phyloP scores from a whole-genome alignment of 2,797 vertebrate species.

The Syngnathus acus region DNA sequence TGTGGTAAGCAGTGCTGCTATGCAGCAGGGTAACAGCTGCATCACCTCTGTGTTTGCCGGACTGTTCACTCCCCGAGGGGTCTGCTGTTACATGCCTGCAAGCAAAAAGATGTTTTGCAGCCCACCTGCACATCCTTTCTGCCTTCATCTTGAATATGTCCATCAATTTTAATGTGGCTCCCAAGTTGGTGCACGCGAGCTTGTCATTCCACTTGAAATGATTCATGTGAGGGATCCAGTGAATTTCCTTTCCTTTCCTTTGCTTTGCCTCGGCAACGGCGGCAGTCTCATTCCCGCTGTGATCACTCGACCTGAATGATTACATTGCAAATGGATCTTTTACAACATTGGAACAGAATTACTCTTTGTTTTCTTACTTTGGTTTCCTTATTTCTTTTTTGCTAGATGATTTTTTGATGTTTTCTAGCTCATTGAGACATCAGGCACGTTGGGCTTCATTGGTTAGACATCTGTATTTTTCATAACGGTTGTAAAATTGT shows the following conservation, averaged over 20 bases:
- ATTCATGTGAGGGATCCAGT: conserved; percentile 26
- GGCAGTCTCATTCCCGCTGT: conserved; percentile 14
- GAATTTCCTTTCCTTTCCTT: background rate
- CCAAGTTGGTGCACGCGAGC: conserved; percentile 9
- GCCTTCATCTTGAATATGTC: conserved; percentile 13
- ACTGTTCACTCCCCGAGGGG: conserved; percentile 12
- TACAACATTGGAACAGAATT: conserved; percentile 19
- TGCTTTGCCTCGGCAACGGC: conserved; percentile 31
- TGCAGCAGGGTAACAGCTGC: conserved; percentile 34
- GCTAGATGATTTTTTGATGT: background rate
- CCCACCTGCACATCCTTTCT: conserved; percentile 11
- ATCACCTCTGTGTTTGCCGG: conserved; percentile 32
- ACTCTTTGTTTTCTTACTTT: conserved; percentile 12
- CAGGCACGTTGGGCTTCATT: background rate
- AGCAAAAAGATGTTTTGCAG: conserved; percentile 6
- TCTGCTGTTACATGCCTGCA: conserved; percentile 22
- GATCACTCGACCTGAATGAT: conserved; percentile 42
- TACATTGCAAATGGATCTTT: conserved; percentile 33
- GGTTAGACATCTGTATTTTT: no score
- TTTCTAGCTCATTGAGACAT: background rate
- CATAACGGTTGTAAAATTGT: no score
- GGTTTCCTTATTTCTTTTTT: background rate
- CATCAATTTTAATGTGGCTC: conserved; percentile 14
- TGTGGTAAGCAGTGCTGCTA: conserved; percentile 16
- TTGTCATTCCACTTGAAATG: conserved; percentile 35